phyloP scores from a whole-genome alignment of 2,888 invertebrate genomes.

The Aporophyla nigra region DNA sequence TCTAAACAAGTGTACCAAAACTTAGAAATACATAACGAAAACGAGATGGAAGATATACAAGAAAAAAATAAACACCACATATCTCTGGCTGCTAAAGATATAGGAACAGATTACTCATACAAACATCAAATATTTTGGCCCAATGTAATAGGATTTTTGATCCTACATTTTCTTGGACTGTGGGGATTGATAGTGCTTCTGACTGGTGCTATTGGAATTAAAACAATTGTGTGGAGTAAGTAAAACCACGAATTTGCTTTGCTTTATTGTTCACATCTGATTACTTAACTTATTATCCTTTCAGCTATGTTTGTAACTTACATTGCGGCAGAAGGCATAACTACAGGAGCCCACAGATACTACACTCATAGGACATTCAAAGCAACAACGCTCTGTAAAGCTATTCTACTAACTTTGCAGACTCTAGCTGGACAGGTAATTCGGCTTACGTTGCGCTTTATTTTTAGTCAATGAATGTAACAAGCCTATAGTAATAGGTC shows the following conservation, averaged over 20 bases:
- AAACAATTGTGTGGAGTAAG: constrained; percentile 64
- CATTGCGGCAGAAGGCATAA: constrained; percentile 91
- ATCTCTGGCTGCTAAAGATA: constrained; percentile 21
- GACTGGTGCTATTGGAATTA: constrained; percentile 60
- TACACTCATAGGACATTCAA: constrained; percentile 95
- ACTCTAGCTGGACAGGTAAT: constrained; percentile 82
- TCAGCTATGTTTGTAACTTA: constrained; percentile 43
- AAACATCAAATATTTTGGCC: constrained; percentile 91
- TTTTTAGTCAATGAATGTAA: neutral
- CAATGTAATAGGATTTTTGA: constrained; percentile 91
- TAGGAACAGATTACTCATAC: constrained; percentile 77
- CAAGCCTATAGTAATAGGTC: neutral
- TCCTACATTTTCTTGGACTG: constrained; percentile 86
- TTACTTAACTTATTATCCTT: constrained; percentile 14
- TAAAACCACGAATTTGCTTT: neutral
- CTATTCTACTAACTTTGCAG: constrained; percentile 92
- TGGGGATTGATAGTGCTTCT: constrained; percentile 81
- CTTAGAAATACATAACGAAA: neutral
- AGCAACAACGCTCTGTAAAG: constrained; percentile 91
- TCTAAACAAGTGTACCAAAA: neutral
- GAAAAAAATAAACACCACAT: constrained; percentile 80
- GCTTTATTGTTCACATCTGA: neutral
- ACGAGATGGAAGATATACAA: constrained; percentile 91
- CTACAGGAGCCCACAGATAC: constrained; percentile 95
- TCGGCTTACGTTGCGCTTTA: neutral